These are phyloP conservation scores for Nebria salina DNA, from an alignment of 2,888 invertebrate genomes.

Conservation along the genomic window DNA sequence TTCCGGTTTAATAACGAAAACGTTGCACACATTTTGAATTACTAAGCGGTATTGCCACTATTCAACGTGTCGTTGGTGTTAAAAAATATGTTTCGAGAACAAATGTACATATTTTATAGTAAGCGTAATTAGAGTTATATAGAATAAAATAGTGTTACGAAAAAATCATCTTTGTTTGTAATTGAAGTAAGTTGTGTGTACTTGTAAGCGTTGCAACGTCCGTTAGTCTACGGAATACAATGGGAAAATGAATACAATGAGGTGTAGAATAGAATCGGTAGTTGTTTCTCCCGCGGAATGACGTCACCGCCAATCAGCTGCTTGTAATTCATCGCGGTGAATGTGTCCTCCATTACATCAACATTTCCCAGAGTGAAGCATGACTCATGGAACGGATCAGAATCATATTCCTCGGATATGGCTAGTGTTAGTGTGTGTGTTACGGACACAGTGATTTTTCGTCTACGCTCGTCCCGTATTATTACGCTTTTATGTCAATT, in stretches of 20 bases:
- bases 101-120: no score
- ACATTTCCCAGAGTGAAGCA: slow-evolving; percentile 37
- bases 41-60: no score
- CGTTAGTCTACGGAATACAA: background rate
- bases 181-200: background rate
- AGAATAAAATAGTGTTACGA: no score
- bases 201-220: background rate
- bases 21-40: no score
- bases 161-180: no score
- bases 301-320: slow-evolving; percentile 1
- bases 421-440: slow-evolving; percentile 19
- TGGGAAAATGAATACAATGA: background rate
- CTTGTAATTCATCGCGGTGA: slow-evolving; percentile 15
- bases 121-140: no score
- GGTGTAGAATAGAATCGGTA: background rate
- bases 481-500: background rate
- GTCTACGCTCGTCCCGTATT: background rate
- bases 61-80: no score
- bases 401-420: slow-evolving; percentile 2
- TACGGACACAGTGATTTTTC: slow-evolving; percentile 12
- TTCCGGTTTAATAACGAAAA: no score
- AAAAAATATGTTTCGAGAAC: no score
- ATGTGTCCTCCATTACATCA: slow-evolving; percentile 38
- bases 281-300: background rate
- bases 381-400: slow-evolving; percentile 28